These are phyloP conservation scores for Dolichomitus sp. DNA, from an alignment of 2,888 invertebrate genomes.

Conservation along the genomic window DNA sequence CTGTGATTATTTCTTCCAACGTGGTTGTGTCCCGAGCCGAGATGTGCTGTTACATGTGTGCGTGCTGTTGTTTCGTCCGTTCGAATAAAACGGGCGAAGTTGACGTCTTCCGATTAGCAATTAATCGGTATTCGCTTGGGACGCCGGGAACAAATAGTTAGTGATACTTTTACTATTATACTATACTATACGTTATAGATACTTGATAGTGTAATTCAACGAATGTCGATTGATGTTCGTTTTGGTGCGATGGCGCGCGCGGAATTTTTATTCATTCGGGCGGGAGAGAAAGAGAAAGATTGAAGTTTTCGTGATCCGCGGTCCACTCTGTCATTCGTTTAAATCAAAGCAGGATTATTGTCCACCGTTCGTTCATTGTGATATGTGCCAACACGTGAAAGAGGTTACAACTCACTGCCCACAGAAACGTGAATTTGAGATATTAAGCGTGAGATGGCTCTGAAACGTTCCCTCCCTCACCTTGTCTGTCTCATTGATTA, in stretches of 20 bases:
- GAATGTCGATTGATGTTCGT: constrained; percentile 47
- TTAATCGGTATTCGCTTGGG: constrained; percentile 65
- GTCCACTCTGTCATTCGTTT: constrained; percentile 61
- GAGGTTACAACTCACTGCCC: constrained; percentile 55
- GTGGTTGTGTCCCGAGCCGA: constrained; percentile 68
- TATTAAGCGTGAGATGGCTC: constrained; percentile 27
- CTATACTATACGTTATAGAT: constrained; percentile 41
- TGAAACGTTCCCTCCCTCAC: constrained; percentile 4
- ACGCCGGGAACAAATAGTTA: constrained; percentile 71
- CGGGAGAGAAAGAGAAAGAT: constrained; percentile 3
- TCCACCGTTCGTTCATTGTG: constrained; percentile 74
- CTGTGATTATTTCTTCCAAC: constrained; percentile 71
- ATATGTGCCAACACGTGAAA: constrained; percentile 75
- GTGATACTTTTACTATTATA: constrained; percentile 51
- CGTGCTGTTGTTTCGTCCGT: constrained; percentile 17
- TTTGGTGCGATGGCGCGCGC: constrained; percentile 41
- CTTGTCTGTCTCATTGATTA: constrained; percentile 34
- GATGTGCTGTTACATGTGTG: constrained; percentile 55
- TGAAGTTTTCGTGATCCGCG: constrained; percentile 47
- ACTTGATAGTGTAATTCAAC: constrained; percentile 19
- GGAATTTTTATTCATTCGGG: constrained; percentile 33
- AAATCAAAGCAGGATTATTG: constrained; percentile 56
- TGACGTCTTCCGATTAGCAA: constrained; percentile 58
- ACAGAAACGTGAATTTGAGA: constrained; percentile 23
- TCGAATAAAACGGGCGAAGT: constrained; percentile 16